Evolutionary conservation across 2,888 invertebrate genomes (phyloP).

Genomic region (Volucella bombylans): DNA sequence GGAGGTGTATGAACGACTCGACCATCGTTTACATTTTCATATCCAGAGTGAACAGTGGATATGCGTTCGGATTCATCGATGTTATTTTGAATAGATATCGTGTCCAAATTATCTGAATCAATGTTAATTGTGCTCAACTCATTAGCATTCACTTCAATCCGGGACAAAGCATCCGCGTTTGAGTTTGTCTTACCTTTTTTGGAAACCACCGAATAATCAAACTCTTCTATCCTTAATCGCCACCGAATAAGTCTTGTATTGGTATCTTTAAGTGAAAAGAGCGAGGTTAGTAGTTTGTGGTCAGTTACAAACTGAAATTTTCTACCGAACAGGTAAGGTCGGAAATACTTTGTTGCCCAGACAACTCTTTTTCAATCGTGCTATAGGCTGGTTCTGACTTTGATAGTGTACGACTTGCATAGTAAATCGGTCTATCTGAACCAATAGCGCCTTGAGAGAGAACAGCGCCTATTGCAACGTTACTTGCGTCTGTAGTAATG

Average conservation of each 20-base stretch:
- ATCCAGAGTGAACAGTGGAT: slow-evolving; percentile 4
- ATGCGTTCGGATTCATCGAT: slow-evolving; percentile 2
- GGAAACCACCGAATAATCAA: slow-evolving; percentile 18
- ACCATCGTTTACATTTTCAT: slow-evolving; percentile 4
- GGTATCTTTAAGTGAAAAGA: not conserved
- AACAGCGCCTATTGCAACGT: too few relatives aligned
- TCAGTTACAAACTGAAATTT: too few relatives aligned
- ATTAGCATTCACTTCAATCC: slow-evolving; percentile 16
- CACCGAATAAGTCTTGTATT: slow-evolving; percentile 17
- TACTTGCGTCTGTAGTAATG: too few relatives aligned
- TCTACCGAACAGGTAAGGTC: too few relatives aligned
- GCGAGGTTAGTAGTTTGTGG: too few relatives aligned
- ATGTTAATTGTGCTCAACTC: slow-evolving; percentile 11
- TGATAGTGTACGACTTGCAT: too few relatives aligned
- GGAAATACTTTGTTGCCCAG: too few relatives aligned
- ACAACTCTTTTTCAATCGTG: too few relatives aligned
- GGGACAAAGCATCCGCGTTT: slow-evolving; percentile 13
- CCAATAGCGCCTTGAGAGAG: too few relatives aligned
- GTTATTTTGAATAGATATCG: slow-evolving; percentile 14
- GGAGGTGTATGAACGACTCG: too few relatives aligned
- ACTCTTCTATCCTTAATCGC: slow-evolving; percentile 10
- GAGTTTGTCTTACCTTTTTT: slow-evolving; percentile 17
- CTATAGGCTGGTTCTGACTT: too few relatives aligned
- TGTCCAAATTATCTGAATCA: slow-evolving; percentile 10
- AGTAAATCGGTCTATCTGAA: too few relatives aligned